Evolutionary conservation across 2,888 invertebrate genomes (phyloP).

Genomic region (Flexamia atlantica): DNA sequence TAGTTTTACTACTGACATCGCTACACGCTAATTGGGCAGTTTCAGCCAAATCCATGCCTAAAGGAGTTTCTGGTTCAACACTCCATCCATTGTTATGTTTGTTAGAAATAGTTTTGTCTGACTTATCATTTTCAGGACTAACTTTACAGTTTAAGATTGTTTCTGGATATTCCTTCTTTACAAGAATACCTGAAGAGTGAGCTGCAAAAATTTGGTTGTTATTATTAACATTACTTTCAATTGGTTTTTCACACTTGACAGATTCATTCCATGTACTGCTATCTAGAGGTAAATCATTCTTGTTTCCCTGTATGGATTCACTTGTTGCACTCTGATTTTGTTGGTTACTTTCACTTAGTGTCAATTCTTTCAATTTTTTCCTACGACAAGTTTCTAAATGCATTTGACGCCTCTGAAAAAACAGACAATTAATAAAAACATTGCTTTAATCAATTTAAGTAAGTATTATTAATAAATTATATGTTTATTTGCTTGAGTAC

Average conservation of each 20-base stretch:
- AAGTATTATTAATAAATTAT: no score
- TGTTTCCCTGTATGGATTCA: not conserved
- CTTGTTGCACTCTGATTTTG: not conserved
- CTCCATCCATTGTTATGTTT: not conserved
- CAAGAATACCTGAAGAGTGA: not conserved
- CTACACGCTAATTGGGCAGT: not conserved
- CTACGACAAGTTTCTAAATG: slow-evolving; percentile 1
- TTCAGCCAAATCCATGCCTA: not conserved
- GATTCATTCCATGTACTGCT: not conserved
- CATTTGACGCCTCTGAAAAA: not conserved
- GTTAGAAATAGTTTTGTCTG: not conserved
- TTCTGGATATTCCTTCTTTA: not conserved
- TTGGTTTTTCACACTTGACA: not conserved
- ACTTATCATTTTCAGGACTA: not conserved
- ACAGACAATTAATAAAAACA: not conserved
- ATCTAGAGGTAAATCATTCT: not conserved
- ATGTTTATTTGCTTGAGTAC: no score
- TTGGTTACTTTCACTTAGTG: not conserved
- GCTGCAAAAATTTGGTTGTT: not conserved
- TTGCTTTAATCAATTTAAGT: no score
- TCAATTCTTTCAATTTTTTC: not conserved
- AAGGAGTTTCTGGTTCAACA: not conserved
- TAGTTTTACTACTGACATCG: not conserved
- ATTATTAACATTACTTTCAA: not conserved
- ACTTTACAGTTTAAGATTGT: not conserved